Evolutionary conservation across 1,140 invertebrate genomes (phyloP), one percentile per base, ranked within the genome.

Genomic region (Euwallacea fornicatus): DNA sequence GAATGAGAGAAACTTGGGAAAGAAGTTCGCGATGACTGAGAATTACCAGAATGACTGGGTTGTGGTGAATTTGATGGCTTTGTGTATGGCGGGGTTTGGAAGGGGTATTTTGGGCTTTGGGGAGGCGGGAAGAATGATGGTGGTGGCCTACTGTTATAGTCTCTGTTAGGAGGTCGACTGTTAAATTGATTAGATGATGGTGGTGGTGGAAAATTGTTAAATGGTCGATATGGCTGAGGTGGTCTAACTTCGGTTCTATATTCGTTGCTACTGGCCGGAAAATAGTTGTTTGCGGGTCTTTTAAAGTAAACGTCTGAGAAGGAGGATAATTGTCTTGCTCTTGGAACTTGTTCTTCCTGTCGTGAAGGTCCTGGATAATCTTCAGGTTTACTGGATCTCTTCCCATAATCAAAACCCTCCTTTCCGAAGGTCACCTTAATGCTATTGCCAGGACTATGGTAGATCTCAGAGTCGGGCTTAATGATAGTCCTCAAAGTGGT

Each of bases 401-500:
- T 85, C 6, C 84, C 80, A 65, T 84, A 83, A 71, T 84, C 82
- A 59, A 87, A 84, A 59, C 83, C 80, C 73, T 90, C 87, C 50
- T 86, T 88, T 8, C 90, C 90, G 74, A 93, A 92, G 41, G 90
- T 91, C 7, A 92, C 87, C 75, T 89, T 89, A 9, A 92, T 88
- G 41, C 89, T 89, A 68, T 88, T 90, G 2, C 71, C 71, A 67
- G 89, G 86, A 66, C 87, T 89, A 75, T 93, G 91, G 76, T 90
- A 93, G 21, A 88, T 84, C 79, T 94, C 92, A 6, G 91, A 93
- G 73, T 94, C 92, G 0, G 92, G 92, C 74, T 89, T 88, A 58
- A 95, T 94, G 41, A 95, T 90, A 0, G 93, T 89, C 78, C 92
- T 84, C 44, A 93, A 80, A 3, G 92, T 94, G 9, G 93, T 94